Evolutionary conservation across 2,113 vertebrate species (phyloP), one percentile per base, ranked within the genome.

Genomic region (Hemiprocne comata): DNA sequence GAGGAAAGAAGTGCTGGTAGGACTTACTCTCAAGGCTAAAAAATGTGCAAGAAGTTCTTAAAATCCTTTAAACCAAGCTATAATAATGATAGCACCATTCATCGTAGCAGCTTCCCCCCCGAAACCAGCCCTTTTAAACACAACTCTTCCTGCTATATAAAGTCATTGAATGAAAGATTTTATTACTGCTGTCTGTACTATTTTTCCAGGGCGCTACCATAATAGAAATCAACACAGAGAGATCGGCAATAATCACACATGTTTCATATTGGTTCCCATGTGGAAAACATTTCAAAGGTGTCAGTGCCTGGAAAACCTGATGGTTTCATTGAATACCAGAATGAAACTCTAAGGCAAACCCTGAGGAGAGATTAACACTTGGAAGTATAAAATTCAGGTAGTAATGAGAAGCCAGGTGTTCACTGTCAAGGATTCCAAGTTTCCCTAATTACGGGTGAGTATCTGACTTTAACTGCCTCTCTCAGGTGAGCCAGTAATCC

Each of bases 351-450:
- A 89, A 90, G 81, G 87, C 85, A 90, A 96, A 94, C 94, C 80
- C 92, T 88, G 62, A 95, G 94, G 95, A 95, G 91, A 96, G 89
- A 94, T 94, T 92, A 97, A 94, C 92, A 94, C 84, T 92, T 85
- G 86, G 92, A 96, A 91, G 75, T 79, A 85, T 64, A 96, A 94
- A 97, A 93, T 94, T 89, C 76, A 85, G 81, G 90, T 87, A 89
- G 90, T 93, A 94, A 94, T 94, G 90, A 92, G 96, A 96, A 97
- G 85, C 91, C 89, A 85, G 91, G 90, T 84, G 82, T 94, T 86
- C 87, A 88, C 83, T 97, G 93, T 95, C 89, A 95, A 94, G 91
- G 85, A 94, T 92, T 93, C 91, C 96, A 93, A 72, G 77, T 96
- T 92, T 96, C 88, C 90, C 88, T 96, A 96, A 96, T 94, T 95